Conservation (phyloP, 2,797 vertebrate species). For the Sebastes dallii region DNA sequence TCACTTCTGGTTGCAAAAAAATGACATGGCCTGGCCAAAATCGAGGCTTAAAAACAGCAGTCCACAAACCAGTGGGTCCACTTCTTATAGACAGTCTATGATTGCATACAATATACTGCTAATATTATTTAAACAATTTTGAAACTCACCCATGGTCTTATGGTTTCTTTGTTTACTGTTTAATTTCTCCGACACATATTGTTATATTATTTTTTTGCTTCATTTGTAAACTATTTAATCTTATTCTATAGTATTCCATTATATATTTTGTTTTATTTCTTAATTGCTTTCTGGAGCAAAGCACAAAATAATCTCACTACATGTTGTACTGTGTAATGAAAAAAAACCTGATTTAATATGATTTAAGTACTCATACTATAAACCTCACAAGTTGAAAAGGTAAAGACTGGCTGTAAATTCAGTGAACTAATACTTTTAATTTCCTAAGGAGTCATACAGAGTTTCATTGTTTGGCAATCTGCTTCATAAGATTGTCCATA, state of each 20-base stretch:
- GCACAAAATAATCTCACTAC: no score
- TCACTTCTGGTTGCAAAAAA: no score
- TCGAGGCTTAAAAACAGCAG: no score
- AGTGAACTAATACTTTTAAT: slow-evolving; percentile 13
- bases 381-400: not conserved
- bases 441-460: not conserved
- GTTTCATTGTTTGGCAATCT: slow-evolving; percentile 24
- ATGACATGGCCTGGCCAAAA: no score
- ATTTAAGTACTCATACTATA: not conserved
- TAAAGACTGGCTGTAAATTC: not conserved
- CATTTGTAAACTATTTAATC: not conserved
- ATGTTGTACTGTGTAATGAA: not conserved
- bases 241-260: not conserved
- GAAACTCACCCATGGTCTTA: no score
- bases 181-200: no score
- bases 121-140: no score
- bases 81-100: no score
- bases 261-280: no score
- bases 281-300: not conserved
- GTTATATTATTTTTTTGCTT: not conserved
- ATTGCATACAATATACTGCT: no score
- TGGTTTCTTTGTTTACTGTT: no score
- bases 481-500: not conserved
- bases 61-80: no score
- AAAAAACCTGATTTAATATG: not conserved